Evolutionary conservation across 1,140 invertebrate species (phyloP), one percentile per base, ranked within the genome.

Genomic region (Daktulosphaira vitifoliae): DNA sequence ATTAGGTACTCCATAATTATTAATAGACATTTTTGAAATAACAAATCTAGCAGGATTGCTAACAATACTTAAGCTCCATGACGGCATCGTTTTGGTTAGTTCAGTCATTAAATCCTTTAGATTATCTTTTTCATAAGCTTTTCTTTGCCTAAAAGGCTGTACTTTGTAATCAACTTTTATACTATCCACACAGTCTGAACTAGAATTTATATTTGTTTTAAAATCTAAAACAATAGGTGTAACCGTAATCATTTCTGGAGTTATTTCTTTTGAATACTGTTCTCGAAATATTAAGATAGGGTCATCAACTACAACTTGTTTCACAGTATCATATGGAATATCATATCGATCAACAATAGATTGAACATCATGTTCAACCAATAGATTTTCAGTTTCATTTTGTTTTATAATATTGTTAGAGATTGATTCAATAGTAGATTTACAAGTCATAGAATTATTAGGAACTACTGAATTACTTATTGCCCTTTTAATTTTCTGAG

Each of bases 41-140:
- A 62, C 11, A 46, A 46, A 62, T 1, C 56, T 26, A 5, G 25
- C 2, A 23, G 56, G 56, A 48, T 62, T 48, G 13, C 23, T 33
- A 11, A 48, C 25, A 15, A 46, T 62, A 4, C 42, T 48, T n/a
- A 62, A 48, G 18, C 42, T 62, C 56, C 56, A 62, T 5, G 56
- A 62, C 0, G 56, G 56, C 56, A 62, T 62, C 15, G 56, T 62
- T 48, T 48, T 62, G 29, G 42, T 26, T 4, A 62, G 42, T 62
- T 62, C 56, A 15, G 26, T 2, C 42, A 62, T 62, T n/a, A 62
- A 29, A 5, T 62, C 56, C 29, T 62, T 48, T 22, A 62, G 29
- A 9, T 62, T 62, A 4, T 5, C n/a, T 29, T 48, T 62, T 62
- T 62, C 56, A 62, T 46, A 62, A 5, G 42, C 56, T 8, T 6